phyloP scores from a whole-genome alignment of 2,888 invertebrate species.

The Nomada lathburiana region DNA sequence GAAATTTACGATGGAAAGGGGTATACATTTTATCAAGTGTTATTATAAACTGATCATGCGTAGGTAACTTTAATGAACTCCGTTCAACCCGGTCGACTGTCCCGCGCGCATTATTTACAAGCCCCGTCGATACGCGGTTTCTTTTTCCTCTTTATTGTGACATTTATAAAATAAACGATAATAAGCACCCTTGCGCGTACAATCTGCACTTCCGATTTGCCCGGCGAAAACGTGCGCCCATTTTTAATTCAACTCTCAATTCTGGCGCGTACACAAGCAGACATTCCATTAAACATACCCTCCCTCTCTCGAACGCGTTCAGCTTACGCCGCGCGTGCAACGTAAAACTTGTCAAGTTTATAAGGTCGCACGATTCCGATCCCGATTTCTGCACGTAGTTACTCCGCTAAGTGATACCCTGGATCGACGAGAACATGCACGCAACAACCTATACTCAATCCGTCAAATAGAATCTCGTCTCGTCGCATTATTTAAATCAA shows the following conservation, averaged over 20 bases:
- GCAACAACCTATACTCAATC: conserved; percentile 11
- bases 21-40: conserved; percentile 13
- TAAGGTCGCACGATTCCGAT: neutral
- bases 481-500: conserved; percentile 5
- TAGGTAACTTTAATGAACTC: neutral
- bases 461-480: conserved; percentile 10
- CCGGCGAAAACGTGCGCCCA: neutral
- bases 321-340: too few species aligned
- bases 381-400: neutral
- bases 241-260: too few species aligned
- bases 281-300: too few species aligned
- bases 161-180: too few species aligned
- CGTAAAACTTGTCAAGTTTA: neutral
- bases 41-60: conserved; percentile 1
- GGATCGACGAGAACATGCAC: neutral
- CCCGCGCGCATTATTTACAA: too few species aligned
- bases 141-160: too few species aligned
- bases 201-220: too few species aligned
- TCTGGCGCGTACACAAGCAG: too few species aligned
- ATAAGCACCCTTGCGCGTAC: too few species aligned
- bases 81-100: neutral
- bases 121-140: neutral
- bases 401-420: neutral
- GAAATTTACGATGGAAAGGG: neutral
- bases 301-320: too few species aligned